Conservation (phyloP, 1,140 invertebrate genomes). For the Manduca sexta region DNA sequence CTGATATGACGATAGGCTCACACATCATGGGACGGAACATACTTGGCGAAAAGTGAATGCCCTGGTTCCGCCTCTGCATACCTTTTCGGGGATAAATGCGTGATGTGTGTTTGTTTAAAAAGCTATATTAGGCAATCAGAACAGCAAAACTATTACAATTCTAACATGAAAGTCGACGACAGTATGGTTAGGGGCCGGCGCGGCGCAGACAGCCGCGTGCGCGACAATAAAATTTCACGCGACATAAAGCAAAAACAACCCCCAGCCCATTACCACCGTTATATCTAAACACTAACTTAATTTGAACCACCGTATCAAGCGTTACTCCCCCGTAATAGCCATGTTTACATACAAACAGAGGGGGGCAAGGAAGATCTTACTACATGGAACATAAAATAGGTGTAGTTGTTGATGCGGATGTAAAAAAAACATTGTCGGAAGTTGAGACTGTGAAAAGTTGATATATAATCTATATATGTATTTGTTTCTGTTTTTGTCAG, state of each 20-base stretch:
- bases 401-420: slow-evolving; percentile 59
- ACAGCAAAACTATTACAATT: too few species aligned
- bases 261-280: slow-evolving; percentile 52
- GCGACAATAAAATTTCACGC: slow-evolving; percentile 69
- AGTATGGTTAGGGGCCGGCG: slow-evolving; percentile 13
- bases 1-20: too few species aligned
- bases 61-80: too few species aligned
- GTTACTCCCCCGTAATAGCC: slow-evolving; percentile 7
- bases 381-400: slow-evolving; percentile 49
- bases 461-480: too few species aligned
- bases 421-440: slow-evolving; percentile 51
- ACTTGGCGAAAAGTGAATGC: too few species aligned
- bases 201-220: slow-evolving; percentile 29
- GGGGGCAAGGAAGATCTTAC: slow-evolving; percentile 19
- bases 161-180: too few species aligned
- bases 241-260: slow-evolving; percentile 70
- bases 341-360: background rate
- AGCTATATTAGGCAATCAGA: too few species aligned
- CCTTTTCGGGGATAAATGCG: too few species aligned
- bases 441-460: slow-evolving; percentile 29
- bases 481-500: too few species aligned
- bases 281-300: slow-evolving; percentile 39
- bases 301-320: slow-evolving; percentile 28
- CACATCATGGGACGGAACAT: too few species aligned
- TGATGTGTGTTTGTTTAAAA: too few species aligned